Conservation (phyloP, 37 sponge, comb jelly and placozoan species). For the Eunapius fragilis region DNA sequence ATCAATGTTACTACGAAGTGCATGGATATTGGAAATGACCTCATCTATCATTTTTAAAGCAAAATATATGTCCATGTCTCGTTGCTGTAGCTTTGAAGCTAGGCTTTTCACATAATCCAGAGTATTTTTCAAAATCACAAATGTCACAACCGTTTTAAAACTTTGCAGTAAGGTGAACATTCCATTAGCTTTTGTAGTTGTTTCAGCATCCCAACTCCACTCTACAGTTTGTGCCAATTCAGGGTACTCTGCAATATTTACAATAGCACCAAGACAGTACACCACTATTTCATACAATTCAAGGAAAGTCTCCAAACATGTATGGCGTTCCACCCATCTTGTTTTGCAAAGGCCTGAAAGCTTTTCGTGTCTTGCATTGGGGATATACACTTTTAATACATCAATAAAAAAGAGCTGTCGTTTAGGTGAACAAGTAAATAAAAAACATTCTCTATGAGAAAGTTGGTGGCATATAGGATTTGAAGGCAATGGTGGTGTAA, state of each 20-base stretch:
- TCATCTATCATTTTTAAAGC: no score
- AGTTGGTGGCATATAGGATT: no score
- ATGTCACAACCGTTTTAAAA: conserved; percentile 45
- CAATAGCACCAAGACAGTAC: conserved; percentile 41
- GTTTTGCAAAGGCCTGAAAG: conserved; percentile 58
- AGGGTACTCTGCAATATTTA: not conserved
- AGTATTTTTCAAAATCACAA: conserved; percentile 42
- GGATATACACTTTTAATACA: not conserved
- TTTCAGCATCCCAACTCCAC: no score
- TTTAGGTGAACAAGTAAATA: conserved; percentile 55
- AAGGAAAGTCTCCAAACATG: conserved; percentile 51
- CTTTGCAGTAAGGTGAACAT: no score
- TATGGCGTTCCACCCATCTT: conserved; percentile 57
- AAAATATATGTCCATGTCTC: conserved; percentile 53
- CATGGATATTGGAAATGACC: conserved; percentile 22
- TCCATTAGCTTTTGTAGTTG: no score
- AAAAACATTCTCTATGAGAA: no score
- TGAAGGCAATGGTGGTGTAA: no score
- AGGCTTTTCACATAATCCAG: conserved; percentile 41
- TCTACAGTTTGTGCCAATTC: no score
- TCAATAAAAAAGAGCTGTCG: conserved; percentile 46
- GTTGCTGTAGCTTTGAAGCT: conserved; percentile 52
- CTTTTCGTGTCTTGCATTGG: conserved; percentile 16
- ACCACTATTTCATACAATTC: conserved; percentile 41
- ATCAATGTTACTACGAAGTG: conserved; percentile 24